Conservation (phyloP, 1,140 invertebrate species). For the Diabrotica undecimpunctata region DNA sequence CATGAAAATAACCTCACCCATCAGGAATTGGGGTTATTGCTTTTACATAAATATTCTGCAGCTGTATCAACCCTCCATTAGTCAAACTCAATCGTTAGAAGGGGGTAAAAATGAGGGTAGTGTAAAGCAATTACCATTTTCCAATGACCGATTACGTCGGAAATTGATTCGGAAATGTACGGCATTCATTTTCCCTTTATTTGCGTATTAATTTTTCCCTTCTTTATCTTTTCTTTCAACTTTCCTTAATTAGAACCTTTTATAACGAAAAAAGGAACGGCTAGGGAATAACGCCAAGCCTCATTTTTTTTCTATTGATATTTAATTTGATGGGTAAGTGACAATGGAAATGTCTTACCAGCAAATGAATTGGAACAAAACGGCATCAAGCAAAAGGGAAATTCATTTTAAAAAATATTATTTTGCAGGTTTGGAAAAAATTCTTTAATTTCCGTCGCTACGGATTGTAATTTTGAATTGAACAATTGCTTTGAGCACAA, state of each 20-base stretch:
- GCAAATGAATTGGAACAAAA: neutral
- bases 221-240: neutral
- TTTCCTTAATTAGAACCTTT: neutral
- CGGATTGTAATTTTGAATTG: neutral
- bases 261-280: neutral
- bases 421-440: neutral
- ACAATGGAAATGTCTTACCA: neutral
- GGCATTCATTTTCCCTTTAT: neutral
- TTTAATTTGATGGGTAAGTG: neutral
- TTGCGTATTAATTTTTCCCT: slow-evolving; percentile 2
- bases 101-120: neutral
- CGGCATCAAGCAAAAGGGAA: neutral
- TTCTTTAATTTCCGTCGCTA: neutral
- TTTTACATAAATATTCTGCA: neutral
- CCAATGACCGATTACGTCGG: slow-evolving; percentile 1
- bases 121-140: neutral
- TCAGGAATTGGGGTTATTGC: neutral
- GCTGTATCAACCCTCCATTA: neutral
- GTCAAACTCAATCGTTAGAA: neutral
- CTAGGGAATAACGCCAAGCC: neutral
- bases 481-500: too few relatives aligned
- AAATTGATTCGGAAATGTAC: slow-evolving; percentile 1
- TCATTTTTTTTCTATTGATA: neutral
- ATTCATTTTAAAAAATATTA: neutral
- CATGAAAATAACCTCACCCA: neutral